Base-by-base conservation (phyloP, 2,113 vertebrate species). In the Equus quagga region DNA sequence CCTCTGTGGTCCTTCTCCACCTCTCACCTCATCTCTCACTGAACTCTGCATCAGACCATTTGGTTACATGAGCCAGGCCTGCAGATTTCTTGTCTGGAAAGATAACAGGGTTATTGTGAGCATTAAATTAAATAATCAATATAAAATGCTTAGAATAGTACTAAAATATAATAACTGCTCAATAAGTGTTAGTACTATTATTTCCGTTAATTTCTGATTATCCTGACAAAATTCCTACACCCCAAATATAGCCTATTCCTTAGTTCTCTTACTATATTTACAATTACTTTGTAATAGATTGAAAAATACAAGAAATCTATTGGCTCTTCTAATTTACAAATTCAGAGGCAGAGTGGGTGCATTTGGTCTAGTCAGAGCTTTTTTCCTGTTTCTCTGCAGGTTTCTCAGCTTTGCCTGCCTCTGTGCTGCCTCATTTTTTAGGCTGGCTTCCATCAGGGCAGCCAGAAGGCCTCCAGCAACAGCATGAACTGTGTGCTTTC, bases 141-240 rank as follows among this genome's bases (percentile, higher is more conserved):
- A 65, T 64, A 58, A 89, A 90, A 91, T 84, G 9, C 49, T 78
- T 82, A 56, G 56, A 89, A 69, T 28, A 87, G 51, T 49, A 6
- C 46, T 81, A 41, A 64, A 41, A 62, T 81, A 9, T 62, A 81
- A 65, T 78, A 85, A 81, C 76, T 95, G 33, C 65, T 97, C 60
- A 78, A 60, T 65, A 84, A 90, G 54, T 92, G 26, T 90, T 92
- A 28, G 26, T 28, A n/a, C 69, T 83, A 85, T 62, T 84, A 33
- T 82, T 96, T 82, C n/a, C 67, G 75, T 82, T 79, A 89, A 44
- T 79, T 94, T 96, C 73, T 89, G 33, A 93, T 93, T 69, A 79
- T 81, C 44, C 76, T 87, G 64, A 58, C 31, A 78, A 79, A 92
- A 89, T 8, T 83, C 41, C n/a, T 84, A 14, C 69, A 54, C n/a